Percentiles rank a stretch among this genome's conserved stretches.
phyloP scores from a whole-genome alignment of 2,888 invertebrate species.

The Pheosia gnoma region DNA sequence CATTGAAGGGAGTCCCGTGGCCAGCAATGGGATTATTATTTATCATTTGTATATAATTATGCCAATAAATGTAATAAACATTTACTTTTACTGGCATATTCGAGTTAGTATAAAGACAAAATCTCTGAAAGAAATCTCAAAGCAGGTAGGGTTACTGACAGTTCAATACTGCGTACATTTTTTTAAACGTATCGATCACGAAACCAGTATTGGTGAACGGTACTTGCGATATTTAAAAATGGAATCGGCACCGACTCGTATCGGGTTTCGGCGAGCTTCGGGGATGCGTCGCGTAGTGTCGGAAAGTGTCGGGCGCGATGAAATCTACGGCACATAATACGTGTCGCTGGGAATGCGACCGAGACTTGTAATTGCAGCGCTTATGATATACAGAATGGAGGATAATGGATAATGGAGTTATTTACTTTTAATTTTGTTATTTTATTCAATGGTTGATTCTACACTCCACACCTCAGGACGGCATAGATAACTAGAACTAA shows the following conservation, averaged over 20 bases:
- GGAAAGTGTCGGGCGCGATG: constrained; percentile 32
- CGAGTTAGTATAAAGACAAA: background rate
- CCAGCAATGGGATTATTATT: too few relatives aligned
- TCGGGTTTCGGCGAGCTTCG: background rate
- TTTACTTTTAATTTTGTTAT: background rate
- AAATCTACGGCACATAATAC: constrained; percentile 54
- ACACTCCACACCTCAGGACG: too few relatives aligned
- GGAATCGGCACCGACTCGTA: constrained; percentile 33
- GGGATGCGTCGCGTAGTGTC: constrained; percentile 20
- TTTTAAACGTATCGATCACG: constrained; percentile 10
- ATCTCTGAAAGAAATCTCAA: constrained; percentile 18
- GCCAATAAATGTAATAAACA: too few relatives aligned
- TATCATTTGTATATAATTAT: too few relatives aligned
- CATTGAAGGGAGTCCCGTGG: too few relatives aligned
- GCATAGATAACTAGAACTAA: too few relatives aligned
- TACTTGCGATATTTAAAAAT: constrained; percentile 43
- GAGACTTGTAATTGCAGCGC: constrained; percentile 62
- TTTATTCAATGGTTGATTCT: too few relatives aligned
- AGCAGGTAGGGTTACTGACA: constrained; percentile 39
- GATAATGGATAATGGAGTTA: background rate
- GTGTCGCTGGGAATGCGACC: constrained; percentile 73
- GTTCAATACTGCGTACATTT: constrained; percentile 25
- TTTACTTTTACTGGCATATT: too few relatives aligned
- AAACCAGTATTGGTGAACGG: constrained; percentile 42
- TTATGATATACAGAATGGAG: constrained; percentile 47